These are phyloP conservation scores for Noctua janthe DNA, from an alignment of 2,888 invertebrate species.

Conservation along the genomic window DNA sequence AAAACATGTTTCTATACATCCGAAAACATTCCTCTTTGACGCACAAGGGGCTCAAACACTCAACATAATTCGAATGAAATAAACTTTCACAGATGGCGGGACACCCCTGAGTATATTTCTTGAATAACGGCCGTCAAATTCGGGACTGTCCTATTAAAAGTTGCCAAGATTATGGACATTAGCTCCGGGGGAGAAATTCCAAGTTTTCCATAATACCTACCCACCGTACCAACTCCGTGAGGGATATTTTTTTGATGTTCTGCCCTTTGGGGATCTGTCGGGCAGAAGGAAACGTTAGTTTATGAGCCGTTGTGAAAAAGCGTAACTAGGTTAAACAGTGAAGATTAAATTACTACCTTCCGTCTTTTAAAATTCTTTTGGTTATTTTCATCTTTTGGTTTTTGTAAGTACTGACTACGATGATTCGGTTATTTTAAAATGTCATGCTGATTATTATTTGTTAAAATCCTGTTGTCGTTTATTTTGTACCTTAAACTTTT, in stretches of 20 bases:
- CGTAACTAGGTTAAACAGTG: not conserved
- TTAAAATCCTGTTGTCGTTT: not conserved
- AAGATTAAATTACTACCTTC: not conserved
- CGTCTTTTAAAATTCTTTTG: not conserved
- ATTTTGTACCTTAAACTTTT: not conserved
- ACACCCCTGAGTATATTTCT: slow-evolving; percentile 84
- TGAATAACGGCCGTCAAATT: slow-evolving; percentile 89
- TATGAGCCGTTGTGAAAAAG: not conserved
- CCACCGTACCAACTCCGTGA: slow-evolving; percentile 63
- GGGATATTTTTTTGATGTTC: slow-evolving; percentile 66
- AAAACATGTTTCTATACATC: slow-evolving; percentile 15
- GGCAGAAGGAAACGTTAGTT: slow-evolving; percentile 7
- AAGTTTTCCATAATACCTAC: slow-evolving; percentile 82
- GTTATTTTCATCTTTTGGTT: not conserved
- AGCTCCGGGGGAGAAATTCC: slow-evolving; percentile 84
- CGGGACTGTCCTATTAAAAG: slow-evolving; percentile 88
- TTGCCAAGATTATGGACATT: slow-evolving; percentile 89
- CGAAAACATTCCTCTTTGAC: slow-evolving; percentile 15
- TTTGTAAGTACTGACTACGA: not conserved
- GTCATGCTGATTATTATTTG: not conserved
- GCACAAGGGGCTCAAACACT: slow-evolving; percentile 47
- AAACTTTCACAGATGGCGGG: slow-evolving; percentile 81
- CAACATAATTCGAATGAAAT: slow-evolving; percentile 75
- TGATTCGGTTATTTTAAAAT: not conserved
- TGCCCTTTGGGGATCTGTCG: slow-evolving; percentile 65